Evolutionary conservation across 2,113 vertebrate genomes (phyloP), one percentile per base, ranked within the genome.

Genomic region (Thamnophis sirtalis): DNA sequence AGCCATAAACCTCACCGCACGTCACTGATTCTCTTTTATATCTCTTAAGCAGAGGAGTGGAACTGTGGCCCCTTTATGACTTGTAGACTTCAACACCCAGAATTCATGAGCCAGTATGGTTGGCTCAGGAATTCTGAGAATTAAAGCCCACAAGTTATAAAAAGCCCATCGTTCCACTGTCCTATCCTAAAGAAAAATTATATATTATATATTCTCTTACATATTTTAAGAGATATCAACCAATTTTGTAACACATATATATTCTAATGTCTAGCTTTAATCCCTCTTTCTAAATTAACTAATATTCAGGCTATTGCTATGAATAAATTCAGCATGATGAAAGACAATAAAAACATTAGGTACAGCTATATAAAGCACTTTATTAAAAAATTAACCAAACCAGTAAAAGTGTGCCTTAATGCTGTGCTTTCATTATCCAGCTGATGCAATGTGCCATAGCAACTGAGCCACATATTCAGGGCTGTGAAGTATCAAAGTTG

Each of bases 291-390:
- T 60, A 87, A 1, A 38, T 13, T 55, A 0, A 91, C 0, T 26
- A 17, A 58, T 50, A 80, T 58, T 89, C 85, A 93, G 91, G 58
- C 53, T 84, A 86, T 33, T 89, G 48, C n/a, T 73, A 38, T 17
- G 0, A n/a, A 43, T 26, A 73, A 58, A 94, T 86, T 87, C 19
- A 90, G 48, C 60, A 33, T 56, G 84, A 54, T 84, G 56, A 88
- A 92, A 93, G n/a, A 91, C 95, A 38, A 91, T 95, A 94, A 88
- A 24, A 11, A 95, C 96, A 60, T 0, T 91, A 89, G 60, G 1
- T 50, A 85, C 4, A 95, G 49, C 91, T 93, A 7, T 88, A 84
- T 24, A 51, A n/a, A 26, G 7, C n/a, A 89, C 92, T 97, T 28
- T 55, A 33, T 33, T 90, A 90, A 60, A 48, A 38, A 3, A 73